Conservation (phyloP, 2,797 vertebrate species). For the Arctocebus calabarensis region DNA sequence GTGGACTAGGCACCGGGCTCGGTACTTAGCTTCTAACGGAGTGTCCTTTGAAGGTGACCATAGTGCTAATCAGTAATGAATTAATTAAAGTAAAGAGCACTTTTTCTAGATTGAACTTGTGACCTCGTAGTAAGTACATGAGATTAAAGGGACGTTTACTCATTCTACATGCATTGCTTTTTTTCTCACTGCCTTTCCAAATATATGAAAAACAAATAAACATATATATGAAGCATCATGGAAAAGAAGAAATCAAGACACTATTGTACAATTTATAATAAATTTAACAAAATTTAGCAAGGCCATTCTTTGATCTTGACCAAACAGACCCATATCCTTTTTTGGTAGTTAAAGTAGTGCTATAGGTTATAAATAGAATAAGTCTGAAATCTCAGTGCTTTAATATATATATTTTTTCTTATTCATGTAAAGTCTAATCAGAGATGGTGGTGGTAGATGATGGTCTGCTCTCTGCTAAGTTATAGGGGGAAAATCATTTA, state of each 20-base stretch:
- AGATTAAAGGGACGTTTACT: background rate
- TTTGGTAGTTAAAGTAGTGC: background rate
- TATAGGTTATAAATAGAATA: background rate
- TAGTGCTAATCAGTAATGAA: too few relatives aligned
- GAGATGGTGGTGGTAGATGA: background rate
- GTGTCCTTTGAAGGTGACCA: too few relatives aligned
- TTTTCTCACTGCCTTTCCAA: background rate
- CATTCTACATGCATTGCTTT: background rate
- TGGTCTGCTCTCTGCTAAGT: background rate
- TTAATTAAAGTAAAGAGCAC: too few relatives aligned
- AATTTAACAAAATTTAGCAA: slow-evolving; percentile 1
- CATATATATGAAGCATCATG: background rate
- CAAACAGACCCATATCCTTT: background rate
- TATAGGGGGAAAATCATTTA: background rate
- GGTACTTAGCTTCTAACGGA: too few relatives aligned
- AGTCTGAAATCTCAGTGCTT: background rate
- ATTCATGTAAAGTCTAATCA: background rate
- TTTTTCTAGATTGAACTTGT: too few relatives aligned
- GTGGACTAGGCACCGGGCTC: too few relatives aligned
- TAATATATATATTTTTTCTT: background rate
- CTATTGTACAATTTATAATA: background rate
- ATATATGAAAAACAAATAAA: background rate
- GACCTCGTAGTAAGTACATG: background rate
- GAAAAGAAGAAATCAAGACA: background rate
- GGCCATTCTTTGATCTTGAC: background rate